Conservation (phyloP, 2,888 invertebrate genomes). For the Steinernema carpocapsae region DNA sequence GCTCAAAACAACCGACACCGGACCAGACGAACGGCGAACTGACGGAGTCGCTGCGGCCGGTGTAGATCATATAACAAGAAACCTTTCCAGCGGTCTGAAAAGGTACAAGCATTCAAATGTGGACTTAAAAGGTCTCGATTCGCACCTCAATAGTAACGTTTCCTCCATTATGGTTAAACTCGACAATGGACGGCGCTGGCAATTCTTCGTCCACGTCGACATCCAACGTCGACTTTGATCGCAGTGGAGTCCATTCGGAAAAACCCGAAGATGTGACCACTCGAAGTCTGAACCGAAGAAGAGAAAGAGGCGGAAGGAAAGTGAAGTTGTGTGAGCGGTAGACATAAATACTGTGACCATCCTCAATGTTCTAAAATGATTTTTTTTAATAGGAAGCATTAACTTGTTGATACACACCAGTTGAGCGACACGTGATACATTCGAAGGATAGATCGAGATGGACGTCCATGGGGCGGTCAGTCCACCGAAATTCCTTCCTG, state of each 20-base stretch:
- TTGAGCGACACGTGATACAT: slow-evolving; percentile 38
- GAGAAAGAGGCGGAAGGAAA: slow-evolving; percentile 56
- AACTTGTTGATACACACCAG: slow-evolving; percentile 27
- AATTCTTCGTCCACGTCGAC: too few relatives aligned
- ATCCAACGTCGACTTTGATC: slow-evolving; percentile 57
- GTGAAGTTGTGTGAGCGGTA: slow-evolving; percentile 54
- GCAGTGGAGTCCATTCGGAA: slow-evolving; percentile 58
- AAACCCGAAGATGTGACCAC: slow-evolving; percentile 48
- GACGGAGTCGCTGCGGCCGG: slow-evolving; percentile 32
- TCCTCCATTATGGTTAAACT: too few relatives aligned
- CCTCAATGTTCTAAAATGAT: neutral
- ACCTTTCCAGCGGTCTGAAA: slow-evolving; percentile 19
- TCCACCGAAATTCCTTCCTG: slow-evolving; percentile 42
- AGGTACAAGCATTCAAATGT: too few relatives aligned
- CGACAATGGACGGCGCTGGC: too few relatives aligned
- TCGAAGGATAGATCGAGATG: slow-evolving; percentile 39
- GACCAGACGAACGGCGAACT: slow-evolving; percentile 23
- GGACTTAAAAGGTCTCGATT: too few relatives aligned
- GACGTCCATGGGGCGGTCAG: slow-evolving; percentile 37
- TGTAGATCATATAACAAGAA: slow-evolving; percentile 40
- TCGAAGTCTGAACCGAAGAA: slow-evolving; percentile 55
- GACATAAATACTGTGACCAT: too few relatives aligned
- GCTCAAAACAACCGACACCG: slow-evolving; percentile 24
- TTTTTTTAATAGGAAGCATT: neutral
- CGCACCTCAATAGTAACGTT: too few relatives aligned